These are phyloP conservation scores for Zygothrica quintamaculata DNA, from an alignment of 2,888 invertebrate species.

Conservation along the genomic window DNA sequence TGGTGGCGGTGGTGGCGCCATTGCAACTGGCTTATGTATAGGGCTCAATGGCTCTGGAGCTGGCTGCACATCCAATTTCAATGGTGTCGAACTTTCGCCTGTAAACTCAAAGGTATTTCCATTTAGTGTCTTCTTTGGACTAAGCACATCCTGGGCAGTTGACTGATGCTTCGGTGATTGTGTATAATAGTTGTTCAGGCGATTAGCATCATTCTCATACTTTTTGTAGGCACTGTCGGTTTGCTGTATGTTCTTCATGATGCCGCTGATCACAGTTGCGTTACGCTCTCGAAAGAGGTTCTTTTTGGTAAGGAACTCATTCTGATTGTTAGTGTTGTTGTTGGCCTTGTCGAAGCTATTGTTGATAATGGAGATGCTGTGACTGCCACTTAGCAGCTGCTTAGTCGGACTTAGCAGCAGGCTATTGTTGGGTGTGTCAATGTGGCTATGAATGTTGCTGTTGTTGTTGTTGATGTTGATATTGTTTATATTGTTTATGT, in stretches of 20 bases:
- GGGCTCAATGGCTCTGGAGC: constrained; percentile 61
- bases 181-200: constrained; percentile 83
- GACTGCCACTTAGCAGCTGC: constrained; percentile 75
- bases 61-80: constrained; percentile 53
- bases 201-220: constrained; percentile 84
- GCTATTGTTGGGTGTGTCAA: constrained; percentile 69
- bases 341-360: constrained; percentile 79
- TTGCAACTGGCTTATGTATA: constrained; percentile 50
- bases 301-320: constrained; percentile 83
- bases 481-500: constrained; percentile 47
- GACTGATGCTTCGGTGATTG: constrained; percentile 81
- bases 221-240: constrained; percentile 80
- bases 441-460: constrained; percentile 48
- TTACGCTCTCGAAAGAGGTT: constrained; percentile 82
- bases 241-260: constrained; percentile 82
- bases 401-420: constrained; percentile 78
- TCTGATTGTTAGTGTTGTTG: constrained; percentile 68
- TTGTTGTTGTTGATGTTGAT: constrained; percentile 38
- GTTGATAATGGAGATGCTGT: constrained; percentile 80
- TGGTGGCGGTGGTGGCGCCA: constrained; percentile 54
- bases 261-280: constrained; percentile 83
- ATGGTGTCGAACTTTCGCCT: constrained; percentile 46
- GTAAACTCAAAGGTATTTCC: constrained; percentile 69
- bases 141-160: constrained; percentile 54
- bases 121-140: constrained; percentile 79